Evolutionary conservation across 2,113 vertebrate species (phyloP).

Genomic region (Telmatochromis sp.): DNA sequence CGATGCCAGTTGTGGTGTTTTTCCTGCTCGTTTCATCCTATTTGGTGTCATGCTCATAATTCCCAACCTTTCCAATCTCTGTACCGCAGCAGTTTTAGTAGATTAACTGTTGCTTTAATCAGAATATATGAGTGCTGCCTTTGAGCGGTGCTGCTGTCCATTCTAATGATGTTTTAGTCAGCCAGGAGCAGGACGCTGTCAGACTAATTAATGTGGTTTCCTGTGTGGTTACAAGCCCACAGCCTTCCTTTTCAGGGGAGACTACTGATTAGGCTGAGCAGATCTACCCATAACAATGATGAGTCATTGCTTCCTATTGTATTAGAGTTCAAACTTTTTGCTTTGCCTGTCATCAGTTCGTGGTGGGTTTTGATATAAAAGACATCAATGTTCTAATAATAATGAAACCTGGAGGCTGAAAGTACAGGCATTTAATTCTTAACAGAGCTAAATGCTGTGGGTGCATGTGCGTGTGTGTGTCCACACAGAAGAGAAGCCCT

Average conservation of each 20-base stretch:
- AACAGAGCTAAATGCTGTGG: background rate
- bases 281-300: background rate
- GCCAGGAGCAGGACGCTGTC: background rate
- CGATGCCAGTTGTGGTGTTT: background rate
- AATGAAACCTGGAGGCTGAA: background rate
- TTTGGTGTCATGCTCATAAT: background rate
- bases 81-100: background rate
- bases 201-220: background rate
- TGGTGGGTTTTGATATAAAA: background rate
- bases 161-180: conserved; percentile 5
- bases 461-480: background rate
- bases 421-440: background rate
- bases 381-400: background rate
- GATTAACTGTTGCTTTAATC: background rate
- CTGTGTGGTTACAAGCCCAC: background rate
- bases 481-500: background rate
- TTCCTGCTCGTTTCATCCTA: background rate
- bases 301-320: background rate
- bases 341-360: background rate
- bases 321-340: background rate
- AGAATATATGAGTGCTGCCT: background rate
- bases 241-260: background rate
- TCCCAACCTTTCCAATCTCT: background rate
- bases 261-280: background rate
- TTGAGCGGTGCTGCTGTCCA: background rate